These are phyloP conservation scores for Euplagia quadripunctaria DNA, from an alignment of 2,888 invertebrate species.

Conservation along the genomic window DNA sequence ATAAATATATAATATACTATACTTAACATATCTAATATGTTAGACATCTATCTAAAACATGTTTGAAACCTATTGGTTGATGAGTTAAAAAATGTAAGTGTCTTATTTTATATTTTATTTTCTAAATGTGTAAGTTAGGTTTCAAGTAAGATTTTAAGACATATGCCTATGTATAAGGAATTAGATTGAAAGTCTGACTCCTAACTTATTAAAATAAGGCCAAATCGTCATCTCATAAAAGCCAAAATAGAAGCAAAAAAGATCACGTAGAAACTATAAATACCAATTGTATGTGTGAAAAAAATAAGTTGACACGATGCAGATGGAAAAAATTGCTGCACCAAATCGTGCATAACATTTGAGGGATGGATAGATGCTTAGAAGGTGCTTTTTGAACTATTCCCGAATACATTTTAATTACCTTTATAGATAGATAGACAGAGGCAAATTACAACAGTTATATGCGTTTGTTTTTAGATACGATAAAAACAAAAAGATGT, in stretches of 20 bases:
- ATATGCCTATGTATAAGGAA: background rate
- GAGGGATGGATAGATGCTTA: background rate
- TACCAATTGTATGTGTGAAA: background rate
- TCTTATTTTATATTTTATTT: background rate
- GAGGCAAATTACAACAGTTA: background rate
- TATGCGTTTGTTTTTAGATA: background rate
- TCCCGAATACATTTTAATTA: background rate
- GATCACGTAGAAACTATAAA: background rate
- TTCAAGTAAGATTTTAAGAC: background rate
- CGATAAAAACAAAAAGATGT: background rate
- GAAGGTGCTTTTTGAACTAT: background rate
- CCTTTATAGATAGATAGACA: background rate
- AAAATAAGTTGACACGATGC: background rate
- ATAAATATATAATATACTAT: background rate
- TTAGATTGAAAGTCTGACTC: background rate
- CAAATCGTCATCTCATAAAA: background rate
- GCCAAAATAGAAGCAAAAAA: background rate
- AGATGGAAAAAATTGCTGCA: background rate
- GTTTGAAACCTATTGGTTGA: background rate
- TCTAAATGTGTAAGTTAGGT: background rate
- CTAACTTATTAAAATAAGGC: background rate
- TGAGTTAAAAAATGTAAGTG: too few species aligned
- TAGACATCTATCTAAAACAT: background rate
- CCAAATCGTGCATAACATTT: background rate
- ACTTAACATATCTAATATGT: background rate